These are phyloP conservation scores for Mirza zaza DNA, from an alignment of 2,113 vertebrate species.

Conservation along the genomic window DNA sequence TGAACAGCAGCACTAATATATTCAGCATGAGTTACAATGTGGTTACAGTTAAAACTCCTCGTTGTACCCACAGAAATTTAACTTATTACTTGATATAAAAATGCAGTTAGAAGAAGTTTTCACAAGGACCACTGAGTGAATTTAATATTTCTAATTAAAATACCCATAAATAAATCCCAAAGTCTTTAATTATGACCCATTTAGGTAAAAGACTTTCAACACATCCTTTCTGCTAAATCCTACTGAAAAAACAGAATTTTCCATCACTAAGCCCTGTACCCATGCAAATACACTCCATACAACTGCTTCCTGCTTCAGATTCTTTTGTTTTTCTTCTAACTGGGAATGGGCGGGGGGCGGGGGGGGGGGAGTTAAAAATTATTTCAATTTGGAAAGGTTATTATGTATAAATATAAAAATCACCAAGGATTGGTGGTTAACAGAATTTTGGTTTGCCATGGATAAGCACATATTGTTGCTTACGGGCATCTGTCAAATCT, in stretches of 20 bases:
- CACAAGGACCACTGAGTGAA: constrained; percentile 23
- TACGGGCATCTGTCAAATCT: constrained; percentile 5
- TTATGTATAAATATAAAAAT: constrained; percentile 37
- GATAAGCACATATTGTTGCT: not conserved
- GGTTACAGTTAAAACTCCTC: constrained; percentile 21
- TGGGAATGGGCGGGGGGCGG: not conserved
- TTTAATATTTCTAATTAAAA: constrained; percentile 65
- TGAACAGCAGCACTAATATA: not conserved
- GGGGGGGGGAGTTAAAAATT: constrained; percentile 44
- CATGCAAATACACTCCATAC: not conserved
- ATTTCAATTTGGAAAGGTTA: constrained; percentile 5
- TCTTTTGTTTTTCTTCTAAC: not conserved
- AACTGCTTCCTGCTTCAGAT: not conserved
- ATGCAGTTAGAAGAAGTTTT: constrained; percentile 31
- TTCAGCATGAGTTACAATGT: not conserved
- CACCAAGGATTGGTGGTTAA: not conserved
- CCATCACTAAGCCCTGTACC: not conserved
- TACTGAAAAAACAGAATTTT: constrained; percentile 24
- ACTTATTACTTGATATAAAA: constrained; percentile 57
- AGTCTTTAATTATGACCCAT: constrained; percentile 59
- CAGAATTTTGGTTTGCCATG: constrained; percentile 14
- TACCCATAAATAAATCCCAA: constrained; percentile 19
- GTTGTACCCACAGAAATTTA: not conserved
- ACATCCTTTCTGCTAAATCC: constrained; percentile 26
- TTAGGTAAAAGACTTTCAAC: constrained; percentile 54